Conservation (phyloP, 2,888 invertebrate genomes). For the Nemapogon koenigi region DNA sequence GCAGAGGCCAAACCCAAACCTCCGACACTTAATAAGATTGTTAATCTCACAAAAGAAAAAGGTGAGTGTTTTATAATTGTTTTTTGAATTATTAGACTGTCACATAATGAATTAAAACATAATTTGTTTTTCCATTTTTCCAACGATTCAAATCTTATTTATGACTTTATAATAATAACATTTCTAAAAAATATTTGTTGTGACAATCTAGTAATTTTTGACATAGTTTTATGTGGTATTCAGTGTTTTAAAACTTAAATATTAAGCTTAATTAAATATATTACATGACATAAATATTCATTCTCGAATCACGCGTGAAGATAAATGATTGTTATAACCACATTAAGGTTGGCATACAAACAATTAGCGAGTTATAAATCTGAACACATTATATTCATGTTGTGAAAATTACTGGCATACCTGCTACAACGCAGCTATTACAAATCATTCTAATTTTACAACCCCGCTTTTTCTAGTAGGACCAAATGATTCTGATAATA, state of each 20-base stretch:
- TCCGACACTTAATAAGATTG: slow-evolving; percentile 26
- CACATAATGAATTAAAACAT: neutral
- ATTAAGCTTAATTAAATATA: too few species aligned
- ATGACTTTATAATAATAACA: too few species aligned
- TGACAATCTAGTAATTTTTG: slow-evolving; percentile 8
- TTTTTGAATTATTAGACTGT: slow-evolving; percentile 8
- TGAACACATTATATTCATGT: too few species aligned
- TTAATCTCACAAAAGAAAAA: slow-evolving; percentile 34
- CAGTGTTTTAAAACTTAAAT: too few species aligned
- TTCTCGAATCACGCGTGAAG: too few species aligned
- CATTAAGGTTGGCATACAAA: too few species aligned
- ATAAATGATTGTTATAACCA: too few species aligned
- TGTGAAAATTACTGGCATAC: slow-evolving; percentile 7
- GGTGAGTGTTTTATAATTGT: slow-evolving; percentile 29
- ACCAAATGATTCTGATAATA: too few species aligned
- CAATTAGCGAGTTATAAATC: too few species aligned
- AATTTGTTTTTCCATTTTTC: slow-evolving; percentile 1
- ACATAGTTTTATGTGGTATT: too few species aligned
- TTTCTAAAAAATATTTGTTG: neutral
- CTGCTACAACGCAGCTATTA: slow-evolving; percentile 1
- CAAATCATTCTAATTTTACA: slow-evolving; percentile 9
- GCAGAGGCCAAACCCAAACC: slow-evolving; percentile 21
- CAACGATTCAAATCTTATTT: slow-evolving; percentile 3
- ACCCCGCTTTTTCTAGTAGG: too few species aligned
- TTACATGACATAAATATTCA: too few species aligned